Evolutionary conservation across 1,140 invertebrate genomes (phyloP).

Genomic region (Scaptomyza graminum): DNA sequence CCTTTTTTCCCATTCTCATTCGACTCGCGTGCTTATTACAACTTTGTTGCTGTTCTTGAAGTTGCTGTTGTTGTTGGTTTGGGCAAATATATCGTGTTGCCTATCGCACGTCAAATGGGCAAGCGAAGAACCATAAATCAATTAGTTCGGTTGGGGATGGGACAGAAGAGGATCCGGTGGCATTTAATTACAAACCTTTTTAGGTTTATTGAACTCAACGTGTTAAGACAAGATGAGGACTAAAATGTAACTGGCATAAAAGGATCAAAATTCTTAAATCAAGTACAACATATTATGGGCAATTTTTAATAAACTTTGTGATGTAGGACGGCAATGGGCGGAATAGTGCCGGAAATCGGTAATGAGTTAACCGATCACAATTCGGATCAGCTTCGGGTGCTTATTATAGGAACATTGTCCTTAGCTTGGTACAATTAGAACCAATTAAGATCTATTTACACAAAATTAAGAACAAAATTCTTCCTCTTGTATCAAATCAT

Average conservation of each 20-base stretch:
- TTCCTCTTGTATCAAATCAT: too few species aligned
- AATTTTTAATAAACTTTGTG: too few species aligned
- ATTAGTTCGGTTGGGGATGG: constrained; percentile 42
- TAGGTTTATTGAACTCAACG: constrained; percentile 25
- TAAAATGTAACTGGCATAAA: neutral
- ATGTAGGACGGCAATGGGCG: too few species aligned
- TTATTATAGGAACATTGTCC: too few species aligned
- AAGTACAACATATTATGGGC: too few species aligned
- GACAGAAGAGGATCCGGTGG: constrained; percentile 6
- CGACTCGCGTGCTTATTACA: constrained; percentile 54
- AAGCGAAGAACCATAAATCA: constrained; percentile 63
- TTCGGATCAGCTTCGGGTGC: too few species aligned
- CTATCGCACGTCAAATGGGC: constrained; percentile 61
- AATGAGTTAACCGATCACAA: too few species aligned
- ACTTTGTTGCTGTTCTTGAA: constrained; percentile 17
- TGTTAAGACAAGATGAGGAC: neutral
- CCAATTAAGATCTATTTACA: too few species aligned
- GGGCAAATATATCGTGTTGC: constrained; percentile 54
- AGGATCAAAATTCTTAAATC: too few species aligned
- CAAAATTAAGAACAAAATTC: too few species aligned
- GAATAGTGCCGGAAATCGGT: too few species aligned
- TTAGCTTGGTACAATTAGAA: too few species aligned
- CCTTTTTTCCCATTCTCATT: constrained; percentile 59
- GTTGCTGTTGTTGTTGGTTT: constrained; percentile 17
- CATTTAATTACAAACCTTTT: constrained; percentile 19